Base-by-base conservation (phyloP, 1,140 invertebrate genomes). In the Parapsyche elsis region DNA sequence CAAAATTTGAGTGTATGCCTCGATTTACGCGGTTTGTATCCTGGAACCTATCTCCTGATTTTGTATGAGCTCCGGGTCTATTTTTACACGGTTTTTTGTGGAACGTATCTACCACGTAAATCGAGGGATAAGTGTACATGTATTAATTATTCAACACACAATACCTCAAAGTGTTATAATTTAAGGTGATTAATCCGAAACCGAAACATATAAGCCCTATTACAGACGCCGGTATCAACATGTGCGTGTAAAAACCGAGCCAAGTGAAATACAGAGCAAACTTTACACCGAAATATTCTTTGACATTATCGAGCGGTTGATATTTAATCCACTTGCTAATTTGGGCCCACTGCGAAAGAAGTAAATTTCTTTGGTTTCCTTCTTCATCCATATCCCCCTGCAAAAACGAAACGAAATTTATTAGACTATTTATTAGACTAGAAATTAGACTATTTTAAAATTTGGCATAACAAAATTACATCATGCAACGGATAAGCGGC, bases 181-280 rank as follows among this genome's bases (percentile, higher is more conserved):
- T 90, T 0, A 97, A 87, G 0, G 95, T 96, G 14, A 91, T 86
- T 59, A 93, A 90, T 14, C 96, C 95, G 86, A 96, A 96, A 49
- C 95, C 87, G 85, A 97, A 95, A 84, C 95, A 96, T 4, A 94
- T 86, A 0, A 97, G 84, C 0, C 96, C 96, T 12, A 97, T 92
- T 71, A 97, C 85, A 1, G 96, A 94, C 0, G 97, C 94, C 2
- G 95, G 92, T n/a, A 97, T 92, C 76, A 99, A 87, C 93, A 98
- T 96, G 64, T 94, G 93, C 0, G 98, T 99, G 85, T 99, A 99
- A 87, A 96, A 99, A 45, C 97, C 98, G 19, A 99, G 88, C 98
- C 98, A 99, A 5, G 97, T 97, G 87, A 99, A 99, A 87, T 99
- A 99, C 46, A 98, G 88, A 44, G 93, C 90, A 80, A 95, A 93